Conservation (phyloP, 2,888 invertebrate species). For the Quadriops clusia region DNA sequence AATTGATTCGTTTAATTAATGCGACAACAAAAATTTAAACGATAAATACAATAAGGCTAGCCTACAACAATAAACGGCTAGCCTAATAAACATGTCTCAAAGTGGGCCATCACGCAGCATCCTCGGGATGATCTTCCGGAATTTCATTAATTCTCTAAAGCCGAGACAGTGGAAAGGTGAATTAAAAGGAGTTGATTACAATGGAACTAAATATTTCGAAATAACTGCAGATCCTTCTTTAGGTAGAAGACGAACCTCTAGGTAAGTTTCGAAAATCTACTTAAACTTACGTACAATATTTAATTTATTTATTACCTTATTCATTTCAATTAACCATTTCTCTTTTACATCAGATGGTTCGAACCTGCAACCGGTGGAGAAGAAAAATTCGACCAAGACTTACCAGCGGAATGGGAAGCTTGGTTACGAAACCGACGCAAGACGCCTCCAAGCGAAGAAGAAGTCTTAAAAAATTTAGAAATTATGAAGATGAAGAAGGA, state of each 20-base stretch:
- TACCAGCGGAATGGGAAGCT: slow-evolving; percentile 81
- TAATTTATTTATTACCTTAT: background rate
- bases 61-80: slow-evolving; percentile 4
- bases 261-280: slow-evolving; percentile 3
- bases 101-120: slow-evolving; percentile 27
- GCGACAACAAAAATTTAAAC: too few species aligned
- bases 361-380: slow-evolving; percentile 46
- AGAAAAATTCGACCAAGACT: slow-evolving; percentile 56
- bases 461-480: slow-evolving; percentile 56
- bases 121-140: slow-evolving; percentile 40
- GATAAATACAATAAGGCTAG: too few species aligned
- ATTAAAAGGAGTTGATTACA: slow-evolving; percentile 59
- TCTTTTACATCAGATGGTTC: too few species aligned
- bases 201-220: slow-evolving; percentile 75
- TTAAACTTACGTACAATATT: background rate
- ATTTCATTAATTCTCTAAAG: slow-evolving; percentile 51
- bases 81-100: slow-evolving; percentile 21
- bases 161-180: slow-evolving; percentile 44
- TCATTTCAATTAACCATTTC: too few species aligned
- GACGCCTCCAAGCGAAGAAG: slow-evolving; percentile 60
- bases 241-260: slow-evolving; percentile 47
- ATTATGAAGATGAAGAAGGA: slow-evolving; percentile 60
- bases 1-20: too few species aligned
- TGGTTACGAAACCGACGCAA: slow-evolving; percentile 58
- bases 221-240: slow-evolving; percentile 53